Conservation (phyloP, 2,797 vertebrate genomes). For the Morus bassanus region DNA sequence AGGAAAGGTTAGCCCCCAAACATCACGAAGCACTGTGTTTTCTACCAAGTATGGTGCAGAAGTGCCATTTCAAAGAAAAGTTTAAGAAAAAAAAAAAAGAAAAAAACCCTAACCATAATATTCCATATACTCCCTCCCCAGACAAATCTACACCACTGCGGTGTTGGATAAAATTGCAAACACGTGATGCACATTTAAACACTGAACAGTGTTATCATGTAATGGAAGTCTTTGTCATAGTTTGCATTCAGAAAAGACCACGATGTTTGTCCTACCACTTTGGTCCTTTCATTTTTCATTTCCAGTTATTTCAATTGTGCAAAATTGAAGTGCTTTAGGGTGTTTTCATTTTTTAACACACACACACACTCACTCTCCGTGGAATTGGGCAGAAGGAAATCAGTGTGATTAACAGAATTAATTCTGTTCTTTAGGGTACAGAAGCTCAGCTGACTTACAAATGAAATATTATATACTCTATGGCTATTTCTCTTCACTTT, state of each 20-base stretch:
- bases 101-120: not conserved
- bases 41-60: not conserved
- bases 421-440: not conserved
- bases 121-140: not conserved
- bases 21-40: not conserved
- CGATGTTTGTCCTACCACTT: not conserved
- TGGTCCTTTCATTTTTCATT: not conserved
- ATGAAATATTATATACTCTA: not conserved
- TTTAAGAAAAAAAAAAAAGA: not conserved
- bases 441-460: not conserved
- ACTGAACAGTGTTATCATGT: not conserved
- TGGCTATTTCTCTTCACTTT: not conserved
- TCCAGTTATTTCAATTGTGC: not conserved
- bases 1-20: not conserved
- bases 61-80: not conserved
- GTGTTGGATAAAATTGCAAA: not conserved
- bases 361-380: not conserved
- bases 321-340: not conserved
- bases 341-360: not conserved
- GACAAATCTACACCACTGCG: not conserved
- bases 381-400: not conserved
- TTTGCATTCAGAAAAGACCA: not conserved
- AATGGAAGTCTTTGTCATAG: not conserved
- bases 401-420: not conserved
- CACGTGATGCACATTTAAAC: not conserved